Evolutionary conservation across 2,797 vertebrate genomes (phyloP).

Genomic region (Amazona ochrocephala): DNA sequence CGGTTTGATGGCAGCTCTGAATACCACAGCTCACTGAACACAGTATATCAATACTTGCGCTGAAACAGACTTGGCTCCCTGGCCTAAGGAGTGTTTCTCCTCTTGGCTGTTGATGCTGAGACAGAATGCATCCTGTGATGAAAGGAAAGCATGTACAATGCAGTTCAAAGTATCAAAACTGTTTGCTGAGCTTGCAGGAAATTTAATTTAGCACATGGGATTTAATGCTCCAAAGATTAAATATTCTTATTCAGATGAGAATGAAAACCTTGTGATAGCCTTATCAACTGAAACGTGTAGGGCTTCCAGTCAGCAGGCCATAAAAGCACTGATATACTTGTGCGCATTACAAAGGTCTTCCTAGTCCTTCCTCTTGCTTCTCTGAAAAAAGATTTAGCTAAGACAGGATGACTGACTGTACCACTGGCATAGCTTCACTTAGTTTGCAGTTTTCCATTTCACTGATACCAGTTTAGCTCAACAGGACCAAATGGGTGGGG

Average conservation of each 20-base stretch:
- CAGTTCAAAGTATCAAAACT: conserved; percentile 64
- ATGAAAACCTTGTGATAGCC: conserved; percentile 27
- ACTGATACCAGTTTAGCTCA: not conserved
- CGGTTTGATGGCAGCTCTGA: not conserved
- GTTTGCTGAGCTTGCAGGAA: conserved; percentile 62
- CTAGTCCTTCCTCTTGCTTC: conserved; percentile 7
- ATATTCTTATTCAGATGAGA: conserved; percentile 49
- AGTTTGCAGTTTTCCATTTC: not conserved
- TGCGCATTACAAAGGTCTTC: conserved; percentile 22
- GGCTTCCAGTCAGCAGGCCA: conserved; percentile 26
- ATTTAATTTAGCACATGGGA: conserved; percentile 50
- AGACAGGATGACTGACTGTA: not conserved
- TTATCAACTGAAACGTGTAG: conserved; percentile 51
- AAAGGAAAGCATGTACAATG: conserved; percentile 60
- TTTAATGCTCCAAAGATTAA: conserved; percentile 46
- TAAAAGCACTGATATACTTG: conserved; percentile 29
- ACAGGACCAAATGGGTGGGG: not conserved
- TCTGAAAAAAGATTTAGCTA: not conserved
- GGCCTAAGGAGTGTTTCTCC: not conserved
- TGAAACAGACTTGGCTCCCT: not conserved
- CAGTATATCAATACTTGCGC: not conserved
- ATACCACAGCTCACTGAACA: not conserved
- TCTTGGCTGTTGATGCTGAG: conserved; percentile 27
- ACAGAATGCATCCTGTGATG: conserved; percentile 47
- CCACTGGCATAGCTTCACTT: not conserved